Evolutionary conservation across 2,113 vertebrate genomes (phyloP), one percentile per base, ranked within the genome.

Genomic region (Nettapus auritus): DNA sequence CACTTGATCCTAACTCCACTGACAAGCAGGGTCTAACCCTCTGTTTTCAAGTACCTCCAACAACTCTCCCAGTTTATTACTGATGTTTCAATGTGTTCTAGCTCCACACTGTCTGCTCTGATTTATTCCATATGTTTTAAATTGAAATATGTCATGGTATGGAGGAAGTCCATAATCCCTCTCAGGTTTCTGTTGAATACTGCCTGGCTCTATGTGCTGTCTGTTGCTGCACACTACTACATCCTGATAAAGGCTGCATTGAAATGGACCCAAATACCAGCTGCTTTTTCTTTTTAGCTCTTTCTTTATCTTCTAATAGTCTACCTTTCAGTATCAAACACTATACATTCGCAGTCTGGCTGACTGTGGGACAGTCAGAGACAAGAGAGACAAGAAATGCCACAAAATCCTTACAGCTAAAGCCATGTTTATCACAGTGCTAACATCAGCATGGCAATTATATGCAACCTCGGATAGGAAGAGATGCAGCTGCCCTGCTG

Each of bases 71-170:
- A 67, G 82, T 88, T 91, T 33, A 9, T 79, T 85, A 5, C 87
- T 82, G 79, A 10, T 67, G 94, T 82, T 34, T 55, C 75, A 63
- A 31, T 79, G 83, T 79, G 40, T 69, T 94, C 69, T 84, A 93
- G 74, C 89, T 92, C 74, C 70, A 44, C 3, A 3, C 48, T 94
- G 74, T 80, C 93, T 75, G 8, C 44, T 34, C 84, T 91, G 91
- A 95, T 96, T 92, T 91, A 73, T 88, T 94, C 91, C 87, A 91
- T 70, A 87, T 95, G 95, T 69, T 75, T 91, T 46, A 63, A 88
- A 94, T 52, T 87, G 78, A 94, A 95, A 76, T 76, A 60, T 93
- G 91, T 91, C 84, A 91, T 86, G 91, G 87, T 82, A 31, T 19
- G 78, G 84, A 91, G 95, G 93, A 96, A 95, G 85, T 77, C 94